Conservation (phyloP, 2,888 invertebrate genomes). For the Fissipunctia ypsillon region DNA sequence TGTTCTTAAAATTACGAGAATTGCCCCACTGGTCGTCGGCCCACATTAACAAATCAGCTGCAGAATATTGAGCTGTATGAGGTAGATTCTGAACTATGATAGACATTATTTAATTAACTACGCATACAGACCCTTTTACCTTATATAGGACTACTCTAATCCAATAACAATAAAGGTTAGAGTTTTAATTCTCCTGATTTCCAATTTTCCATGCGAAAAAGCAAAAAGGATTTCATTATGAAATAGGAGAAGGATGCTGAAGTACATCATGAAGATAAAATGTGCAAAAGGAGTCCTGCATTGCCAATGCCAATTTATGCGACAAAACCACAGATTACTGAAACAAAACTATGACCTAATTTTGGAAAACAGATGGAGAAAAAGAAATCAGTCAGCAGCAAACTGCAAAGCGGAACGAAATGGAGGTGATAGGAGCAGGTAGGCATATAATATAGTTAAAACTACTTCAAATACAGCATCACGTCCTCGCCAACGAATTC, state of each 20-base stretch:
- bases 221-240: not conserved
- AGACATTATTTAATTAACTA: not conserved
- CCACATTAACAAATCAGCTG: not conserved
- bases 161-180: not conserved
- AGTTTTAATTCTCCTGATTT: not conserved
- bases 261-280: not conserved
- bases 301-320: conserved; percentile 3
- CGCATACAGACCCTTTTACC: not conserved
- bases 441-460: not conserved
- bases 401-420: conserved; percentile 37
- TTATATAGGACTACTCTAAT: not conserved
- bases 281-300: not conserved
- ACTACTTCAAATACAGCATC: not conserved
- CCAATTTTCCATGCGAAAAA: not conserved
- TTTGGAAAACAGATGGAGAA: conserved; percentile 10
- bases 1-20: too few relatives aligned
- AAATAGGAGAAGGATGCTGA: not conserved
- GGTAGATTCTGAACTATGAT: not conserved
- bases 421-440: conserved; percentile 1
- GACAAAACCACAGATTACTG: too few relatives aligned
- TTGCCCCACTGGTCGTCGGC: not conserved
- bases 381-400: conserved; percentile 20
- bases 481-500: not conserved
- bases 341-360: conserved; percentile 26
- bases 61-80: not conserved